A percentile compares a stretch with the other conserved stretches of the same genome.
Evolutionary conservation across 2,797 vertebrate species (phyloP).

Genomic region (Corythornis leucogaster): DNA sequence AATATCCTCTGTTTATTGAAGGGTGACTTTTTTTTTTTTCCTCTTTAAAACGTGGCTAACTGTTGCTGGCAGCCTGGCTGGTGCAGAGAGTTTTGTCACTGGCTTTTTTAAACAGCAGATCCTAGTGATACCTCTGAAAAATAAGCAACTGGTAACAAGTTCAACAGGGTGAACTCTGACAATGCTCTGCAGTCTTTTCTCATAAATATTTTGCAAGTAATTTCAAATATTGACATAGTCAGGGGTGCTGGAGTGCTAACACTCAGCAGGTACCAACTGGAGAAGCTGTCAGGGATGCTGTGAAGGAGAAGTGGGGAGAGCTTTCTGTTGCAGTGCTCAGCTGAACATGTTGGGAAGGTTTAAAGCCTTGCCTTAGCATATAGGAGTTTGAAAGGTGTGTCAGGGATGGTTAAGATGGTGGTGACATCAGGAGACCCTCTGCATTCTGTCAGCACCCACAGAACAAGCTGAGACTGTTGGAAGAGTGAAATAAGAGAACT

Average conservation of each 20-base stretch:
- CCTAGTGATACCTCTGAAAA: not conserved
- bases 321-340: not conserved
- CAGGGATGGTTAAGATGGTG: not conserved
- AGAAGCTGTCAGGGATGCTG: not conserved
- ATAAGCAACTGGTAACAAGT: not conserved
- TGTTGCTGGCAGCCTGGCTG: not conserved
- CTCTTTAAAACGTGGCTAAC: not conserved
- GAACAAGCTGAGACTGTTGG: not conserved
- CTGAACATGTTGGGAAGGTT: not conserved
- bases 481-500: not conserved
- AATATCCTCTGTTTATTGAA: not conserved
- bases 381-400: not conserved
- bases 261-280: not conserved
- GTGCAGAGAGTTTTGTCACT: not conserved
- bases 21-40: not conserved
- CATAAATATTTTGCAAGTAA: not conserved
- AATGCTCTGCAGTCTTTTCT: not conserved
- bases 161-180: not conserved
- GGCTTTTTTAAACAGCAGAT: not conserved
- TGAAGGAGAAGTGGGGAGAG: not conserved
- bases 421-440: not conserved
- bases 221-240: not conserved
- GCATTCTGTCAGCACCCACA: not conserved
- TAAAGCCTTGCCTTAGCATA: not conserved
- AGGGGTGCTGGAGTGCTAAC: not conserved